Conservation (phyloP, 2,888 invertebrate genomes). For the Antheraea assamensis region DNA sequence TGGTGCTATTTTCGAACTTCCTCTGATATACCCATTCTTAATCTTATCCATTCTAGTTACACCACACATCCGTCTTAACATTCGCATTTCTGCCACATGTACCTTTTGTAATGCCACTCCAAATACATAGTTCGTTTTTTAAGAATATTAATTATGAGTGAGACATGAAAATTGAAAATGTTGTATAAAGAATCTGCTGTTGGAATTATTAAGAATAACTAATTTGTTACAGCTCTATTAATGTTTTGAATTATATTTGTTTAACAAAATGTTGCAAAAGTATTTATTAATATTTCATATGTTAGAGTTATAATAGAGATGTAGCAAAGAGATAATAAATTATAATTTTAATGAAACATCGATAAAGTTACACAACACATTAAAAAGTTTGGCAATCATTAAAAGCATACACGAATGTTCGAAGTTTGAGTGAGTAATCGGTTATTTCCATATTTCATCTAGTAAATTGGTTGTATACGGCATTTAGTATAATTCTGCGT, state of each 20-base stretch:
- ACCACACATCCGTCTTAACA: no score
- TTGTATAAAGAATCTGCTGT: neutral
- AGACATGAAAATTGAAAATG: neutral
- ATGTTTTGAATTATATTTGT: neutral
- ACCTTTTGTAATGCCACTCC: no score
- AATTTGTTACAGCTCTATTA: neutral
- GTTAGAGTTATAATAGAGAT: neutral
- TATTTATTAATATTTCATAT: neutral
- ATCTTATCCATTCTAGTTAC: no score
- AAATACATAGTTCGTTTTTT: neutral
- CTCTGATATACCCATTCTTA: no score
- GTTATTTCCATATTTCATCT: neutral
- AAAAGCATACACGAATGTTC: neutral
- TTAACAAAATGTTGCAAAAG: no score
- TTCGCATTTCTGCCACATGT: no score
- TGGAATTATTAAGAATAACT: neutral
- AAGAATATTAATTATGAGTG: no score
- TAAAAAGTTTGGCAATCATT: neutral
- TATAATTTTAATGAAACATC: neutral
- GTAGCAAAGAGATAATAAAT: neutral
- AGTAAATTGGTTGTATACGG: neutral
- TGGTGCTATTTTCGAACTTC: no score
- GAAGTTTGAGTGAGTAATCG: neutral
- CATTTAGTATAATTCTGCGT: neutral
- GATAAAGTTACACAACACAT: neutral